These are phyloP conservation scores for Nomada ruficornis DNA, from an alignment of 2,888 invertebrate genomes.

Conservation along the genomic window DNA sequence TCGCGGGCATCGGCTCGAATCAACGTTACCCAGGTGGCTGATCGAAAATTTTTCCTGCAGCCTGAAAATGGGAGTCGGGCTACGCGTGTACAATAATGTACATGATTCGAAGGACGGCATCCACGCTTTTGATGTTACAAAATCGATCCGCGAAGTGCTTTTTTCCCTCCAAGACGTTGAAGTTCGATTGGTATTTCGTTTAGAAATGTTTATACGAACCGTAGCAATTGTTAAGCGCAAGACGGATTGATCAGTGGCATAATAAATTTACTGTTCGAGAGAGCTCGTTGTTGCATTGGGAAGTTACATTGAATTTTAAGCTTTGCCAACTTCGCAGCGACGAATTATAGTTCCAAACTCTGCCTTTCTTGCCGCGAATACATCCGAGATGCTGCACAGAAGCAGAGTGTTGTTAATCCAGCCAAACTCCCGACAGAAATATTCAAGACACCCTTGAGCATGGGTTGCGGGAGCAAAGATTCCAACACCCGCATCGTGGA, in stretches of 20 bases:
- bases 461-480: conserved; percentile 2
- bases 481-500: not conserved
- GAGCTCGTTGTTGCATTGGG: no score
- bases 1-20: conserved; percentile 13
- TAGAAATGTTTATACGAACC: not conserved
- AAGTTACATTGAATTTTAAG: no score
- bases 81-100: not conserved
- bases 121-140: not conserved
- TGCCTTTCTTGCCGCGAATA: not conserved
- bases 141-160: not conserved
- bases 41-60: conserved; percentile 41
- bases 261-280: no score
- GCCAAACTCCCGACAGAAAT: not conserved
- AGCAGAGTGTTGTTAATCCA: conserved; percentile 1
- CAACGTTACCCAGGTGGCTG: conserved; percentile 50
- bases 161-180: not conserved
- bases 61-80: not conserved
- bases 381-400: not conserved
- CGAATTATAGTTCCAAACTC: not conserved
- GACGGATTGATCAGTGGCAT: no score
- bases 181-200: not conserved
- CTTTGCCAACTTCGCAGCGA: not conserved
- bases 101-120: not conserved
- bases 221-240: not conserved
- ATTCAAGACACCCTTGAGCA: not conserved